These are phyloP conservation scores for Pollachius pollachius DNA, from an alignment of 2,113 vertebrate species.

Conservation along the genomic window DNA sequence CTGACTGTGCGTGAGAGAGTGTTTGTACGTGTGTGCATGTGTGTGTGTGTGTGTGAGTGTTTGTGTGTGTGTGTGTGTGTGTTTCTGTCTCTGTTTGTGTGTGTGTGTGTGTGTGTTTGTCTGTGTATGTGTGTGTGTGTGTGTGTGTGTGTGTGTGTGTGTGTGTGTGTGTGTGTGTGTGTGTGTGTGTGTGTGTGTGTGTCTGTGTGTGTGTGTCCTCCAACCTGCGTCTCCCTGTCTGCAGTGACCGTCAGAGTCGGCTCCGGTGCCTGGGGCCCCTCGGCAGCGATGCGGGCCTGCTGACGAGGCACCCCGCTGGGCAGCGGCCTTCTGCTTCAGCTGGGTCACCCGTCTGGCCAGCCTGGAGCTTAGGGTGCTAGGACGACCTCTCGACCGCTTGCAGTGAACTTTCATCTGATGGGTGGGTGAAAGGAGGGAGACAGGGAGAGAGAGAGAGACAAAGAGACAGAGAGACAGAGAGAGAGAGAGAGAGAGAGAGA, in stretches of 20 bases:
- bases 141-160: not conserved
- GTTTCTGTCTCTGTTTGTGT: not conserved
- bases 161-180: not conserved
- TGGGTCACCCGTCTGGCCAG: conserved; percentile 77
- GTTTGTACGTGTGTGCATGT: not conserved
- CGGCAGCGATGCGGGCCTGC: conserved; percentile 73
- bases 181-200: conserved; percentile 10
- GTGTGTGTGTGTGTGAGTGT: conserved; percentile 11
- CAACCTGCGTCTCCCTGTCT: conserved; percentile 64
- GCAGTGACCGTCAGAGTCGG: conserved; percentile 30
- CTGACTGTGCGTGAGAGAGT: too few species aligned
- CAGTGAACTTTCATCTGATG: conserved; percentile 77
- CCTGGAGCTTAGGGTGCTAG: conserved; percentile 73
- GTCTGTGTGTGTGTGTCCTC: not conserved
- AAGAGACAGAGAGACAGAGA: not conserved
- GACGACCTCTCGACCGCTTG: conserved; percentile 67
- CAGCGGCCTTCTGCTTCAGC: conserved; percentile 84
- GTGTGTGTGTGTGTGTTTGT: too few species aligned
- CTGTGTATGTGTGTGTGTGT: too few species aligned
- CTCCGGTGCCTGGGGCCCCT: conserved; percentile 52
- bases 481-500: too few species aligned
- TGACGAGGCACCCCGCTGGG: conserved; percentile 69
- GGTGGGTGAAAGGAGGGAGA: not conserved
- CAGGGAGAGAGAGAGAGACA: not conserved
- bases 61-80: not conserved